A percentile compares a stretch with the other conserved stretches of the same genome.
Evolutionary conservation across 2,888 invertebrate genomes (phyloP).

Genomic region (Stenurella melanura): DNA sequence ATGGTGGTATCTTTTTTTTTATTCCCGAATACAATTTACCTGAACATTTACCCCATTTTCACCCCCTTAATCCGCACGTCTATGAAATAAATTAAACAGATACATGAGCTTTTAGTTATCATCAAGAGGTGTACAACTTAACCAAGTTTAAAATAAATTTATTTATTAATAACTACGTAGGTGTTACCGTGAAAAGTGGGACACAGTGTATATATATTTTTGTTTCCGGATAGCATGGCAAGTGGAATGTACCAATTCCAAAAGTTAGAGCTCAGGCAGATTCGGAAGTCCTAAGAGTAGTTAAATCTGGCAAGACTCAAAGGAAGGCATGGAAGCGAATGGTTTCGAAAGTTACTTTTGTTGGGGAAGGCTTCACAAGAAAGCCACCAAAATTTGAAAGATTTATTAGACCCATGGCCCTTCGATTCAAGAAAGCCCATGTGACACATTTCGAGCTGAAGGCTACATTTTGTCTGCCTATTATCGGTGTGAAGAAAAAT

Average conservation of each 20-base stretch:
- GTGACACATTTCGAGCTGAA: conserved; percentile 99
- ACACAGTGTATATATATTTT: no score
- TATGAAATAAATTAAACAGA: no score
- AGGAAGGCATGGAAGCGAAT: conserved; percentile 99
- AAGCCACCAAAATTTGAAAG: conserved; percentile 99
- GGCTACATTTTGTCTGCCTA: conserved; percentile 97
- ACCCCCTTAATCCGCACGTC: no score
- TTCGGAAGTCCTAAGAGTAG: conserved; percentile 95
- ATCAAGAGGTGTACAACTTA: no score
- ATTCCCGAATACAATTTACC: no score
- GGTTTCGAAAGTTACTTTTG: conserved; percentile 99
- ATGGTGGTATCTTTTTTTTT: no score
- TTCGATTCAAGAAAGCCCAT: conserved; percentile 97
- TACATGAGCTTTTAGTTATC: no score
- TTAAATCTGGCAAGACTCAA: conserved; percentile 93
- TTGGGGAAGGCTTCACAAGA: conserved; percentile 98
- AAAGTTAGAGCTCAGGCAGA: conserved; percentile 98
- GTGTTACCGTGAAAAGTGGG: no score
- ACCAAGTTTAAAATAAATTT: no score
- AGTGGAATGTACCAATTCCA: conserved; percentile 99
- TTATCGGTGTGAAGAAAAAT: conserved; percentile 99
- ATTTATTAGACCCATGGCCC: conserved; percentile 98
- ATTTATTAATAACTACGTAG: no score
- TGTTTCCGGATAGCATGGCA: no score
- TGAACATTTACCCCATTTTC: no score